These are phyloP conservation scores for Drosophila varians DNA, from an alignment of 1,140 invertebrate species.

Conservation along the genomic window DNA sequence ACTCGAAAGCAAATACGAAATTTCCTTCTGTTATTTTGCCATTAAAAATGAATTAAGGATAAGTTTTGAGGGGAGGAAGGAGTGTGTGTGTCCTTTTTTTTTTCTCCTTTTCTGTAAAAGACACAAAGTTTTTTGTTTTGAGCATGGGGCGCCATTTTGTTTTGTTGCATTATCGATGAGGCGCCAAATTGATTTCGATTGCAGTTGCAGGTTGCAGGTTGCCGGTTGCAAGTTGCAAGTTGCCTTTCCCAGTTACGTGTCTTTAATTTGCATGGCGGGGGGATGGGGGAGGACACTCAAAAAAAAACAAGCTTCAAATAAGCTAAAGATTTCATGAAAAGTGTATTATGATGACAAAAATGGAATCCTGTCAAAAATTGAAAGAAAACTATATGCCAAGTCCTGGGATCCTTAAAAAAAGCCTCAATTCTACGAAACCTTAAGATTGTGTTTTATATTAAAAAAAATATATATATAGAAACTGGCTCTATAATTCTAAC, in stretches of 20 bases:
- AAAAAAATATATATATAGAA: too few species aligned
- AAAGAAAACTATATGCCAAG: too few species aligned
- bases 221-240: not conserved
- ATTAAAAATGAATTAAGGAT: constrained; percentile 75
- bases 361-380: too few species aligned
- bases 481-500: too few species aligned
- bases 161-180: constrained; percentile 77
- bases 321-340: too few species aligned
- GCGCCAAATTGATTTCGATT: constrained; percentile 72
- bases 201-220: constrained; percentile 5
- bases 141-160: constrained; percentile 67
- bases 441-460: too few species aligned
- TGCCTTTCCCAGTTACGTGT: constrained; percentile 60
- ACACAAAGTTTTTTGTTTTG: constrained; percentile 22
- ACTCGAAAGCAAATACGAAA: constrained; percentile 65
- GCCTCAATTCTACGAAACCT: too few species aligned
- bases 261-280: constrained; percentile 37
- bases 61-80: constrained; percentile 5
- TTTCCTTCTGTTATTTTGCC: constrained; percentile 58
- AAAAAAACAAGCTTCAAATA: too few species aligned
- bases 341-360: too few species aligned
- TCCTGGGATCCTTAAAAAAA: too few species aligned
- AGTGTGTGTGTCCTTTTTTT: not conserved
- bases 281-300: not conserved
- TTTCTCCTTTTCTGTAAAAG: too few species aligned